Conservation (phyloP, 2,113 vertebrate genomes). For the Sinocyclocheilus anshuiensis region DNA sequence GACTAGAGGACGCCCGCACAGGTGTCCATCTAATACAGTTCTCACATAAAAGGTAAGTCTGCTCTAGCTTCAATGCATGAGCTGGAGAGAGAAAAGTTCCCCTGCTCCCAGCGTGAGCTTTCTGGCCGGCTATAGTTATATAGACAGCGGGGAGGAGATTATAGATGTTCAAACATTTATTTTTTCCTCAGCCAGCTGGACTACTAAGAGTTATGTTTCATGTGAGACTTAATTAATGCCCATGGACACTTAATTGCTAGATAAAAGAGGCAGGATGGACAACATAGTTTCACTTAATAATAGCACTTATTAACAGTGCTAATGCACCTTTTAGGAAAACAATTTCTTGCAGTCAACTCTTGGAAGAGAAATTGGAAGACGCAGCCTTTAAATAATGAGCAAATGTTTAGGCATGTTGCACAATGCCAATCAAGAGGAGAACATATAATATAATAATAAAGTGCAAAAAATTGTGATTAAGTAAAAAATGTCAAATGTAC, state of each 20-base stretch:
- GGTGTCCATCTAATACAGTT: constrained; percentile 65
- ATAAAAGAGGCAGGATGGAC: not conserved
- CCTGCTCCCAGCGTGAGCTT: constrained; percentile 48
- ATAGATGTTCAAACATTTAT: constrained; percentile 24
- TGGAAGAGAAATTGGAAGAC: not conserved
- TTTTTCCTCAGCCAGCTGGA: constrained; percentile 15
- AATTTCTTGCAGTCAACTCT: not conserved
- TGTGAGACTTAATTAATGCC: constrained; percentile 35
- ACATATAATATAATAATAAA: not conserved
- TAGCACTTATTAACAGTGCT: not conserved
- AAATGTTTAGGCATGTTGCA: not conserved
- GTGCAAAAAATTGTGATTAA: not conserved
- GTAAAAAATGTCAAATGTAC: not conserved
- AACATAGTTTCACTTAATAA: constrained; percentile 27
- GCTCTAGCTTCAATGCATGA: constrained; percentile 57
- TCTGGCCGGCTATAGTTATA: constrained; percentile 32
- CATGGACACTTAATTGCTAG: constrained; percentile 32
- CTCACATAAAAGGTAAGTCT: constrained; percentile 66
- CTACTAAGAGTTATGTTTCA: constrained; percentile 28
- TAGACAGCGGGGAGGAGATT: constrained; percentile 27
- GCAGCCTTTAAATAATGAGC: constrained; percentile 2
- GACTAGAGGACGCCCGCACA: constrained; percentile 55
- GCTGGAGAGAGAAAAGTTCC: constrained; percentile 52
- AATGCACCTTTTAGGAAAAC: constrained; percentile 3
- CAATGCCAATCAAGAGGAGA: not conserved